Conservation (phyloP, 1,140 invertebrate genomes). For the Camponotus vicinus region DNA sequence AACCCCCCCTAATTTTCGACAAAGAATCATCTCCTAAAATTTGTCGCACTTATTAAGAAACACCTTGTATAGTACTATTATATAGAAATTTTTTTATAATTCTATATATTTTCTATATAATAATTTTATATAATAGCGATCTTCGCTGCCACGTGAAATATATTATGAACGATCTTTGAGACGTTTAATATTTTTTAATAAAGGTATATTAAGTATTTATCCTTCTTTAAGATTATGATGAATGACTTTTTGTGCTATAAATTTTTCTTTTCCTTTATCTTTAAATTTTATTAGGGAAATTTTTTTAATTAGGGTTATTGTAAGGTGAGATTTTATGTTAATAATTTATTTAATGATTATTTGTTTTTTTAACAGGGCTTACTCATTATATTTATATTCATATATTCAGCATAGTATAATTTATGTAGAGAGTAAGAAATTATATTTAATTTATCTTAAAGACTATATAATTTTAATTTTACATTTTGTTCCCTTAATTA, state of each 20-base stretch:
- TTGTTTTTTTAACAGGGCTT: conserved; percentile 86
- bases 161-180: conserved; percentile 87
- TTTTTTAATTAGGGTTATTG: conserved; percentile 79
- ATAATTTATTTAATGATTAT: conserved; percentile 86
- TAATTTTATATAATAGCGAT: no score
- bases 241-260: not conserved
- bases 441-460: conserved; percentile 83
- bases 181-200: conserved; percentile 83
- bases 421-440: conserved; percentile 51
- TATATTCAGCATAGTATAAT: conserved; percentile 86
- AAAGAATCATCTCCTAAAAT: no score
- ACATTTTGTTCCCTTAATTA: conserved; percentile 85
- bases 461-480: conserved; percentile 83
- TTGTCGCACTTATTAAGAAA: no score
- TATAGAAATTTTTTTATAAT: no score
- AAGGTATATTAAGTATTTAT: conserved; percentile 75
- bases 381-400: conserved; percentile 75
- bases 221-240: no score
- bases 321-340: conserved; percentile 85
- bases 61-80: no score
- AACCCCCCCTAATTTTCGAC: no score
- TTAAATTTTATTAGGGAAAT: conserved; percentile 82
- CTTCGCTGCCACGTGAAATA: conserved; percentile 68
- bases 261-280: conserved; percentile 73
- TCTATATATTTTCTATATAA: no score